A percentile compares a stretch with the other conserved stretches of the same genome.
phyloP scores from a whole-genome alignment of 2,113 vertebrate genomes.

The Sphaerodactylus townsendi region DNA sequence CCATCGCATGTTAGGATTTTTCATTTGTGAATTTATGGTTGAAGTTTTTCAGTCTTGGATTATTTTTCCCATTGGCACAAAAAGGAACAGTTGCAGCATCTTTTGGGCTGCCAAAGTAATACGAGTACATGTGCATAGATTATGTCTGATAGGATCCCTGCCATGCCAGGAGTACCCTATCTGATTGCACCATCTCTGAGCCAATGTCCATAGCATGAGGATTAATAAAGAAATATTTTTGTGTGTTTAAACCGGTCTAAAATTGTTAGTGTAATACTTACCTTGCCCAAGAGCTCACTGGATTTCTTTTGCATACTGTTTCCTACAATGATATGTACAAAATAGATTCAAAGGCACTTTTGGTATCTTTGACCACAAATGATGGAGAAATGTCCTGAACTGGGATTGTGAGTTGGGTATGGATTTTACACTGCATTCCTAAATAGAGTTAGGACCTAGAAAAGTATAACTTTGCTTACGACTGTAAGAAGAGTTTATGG shows the following conservation, averaged over 20 bases:
- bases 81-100: neutral
- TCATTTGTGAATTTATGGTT: neutral
- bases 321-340: neutral
- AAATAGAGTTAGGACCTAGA: too few relatives aligned
- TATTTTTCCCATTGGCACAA: too few relatives aligned
- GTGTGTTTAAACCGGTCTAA: neutral
- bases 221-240: neutral
- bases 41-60: too few relatives aligned
- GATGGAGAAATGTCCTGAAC: neutral
- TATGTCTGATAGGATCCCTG: neutral
- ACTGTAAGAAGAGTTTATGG: too few relatives aligned
- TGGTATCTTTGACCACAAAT: neutral
- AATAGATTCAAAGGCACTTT: neutral
- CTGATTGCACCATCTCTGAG: neutral
- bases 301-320: neutral
- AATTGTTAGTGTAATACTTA: neutral
- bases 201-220: neutral
- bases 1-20: neutral
- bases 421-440: neutral
- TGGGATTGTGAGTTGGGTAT: neutral
- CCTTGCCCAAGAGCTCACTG: neutral
- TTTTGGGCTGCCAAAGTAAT: neutral
- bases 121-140: neutral
- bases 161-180: neutral
- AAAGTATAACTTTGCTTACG: too few relatives aligned